Conservation (phyloP, 2,113 vertebrate genomes). For the Oenanthe oenanthe region DNA sequence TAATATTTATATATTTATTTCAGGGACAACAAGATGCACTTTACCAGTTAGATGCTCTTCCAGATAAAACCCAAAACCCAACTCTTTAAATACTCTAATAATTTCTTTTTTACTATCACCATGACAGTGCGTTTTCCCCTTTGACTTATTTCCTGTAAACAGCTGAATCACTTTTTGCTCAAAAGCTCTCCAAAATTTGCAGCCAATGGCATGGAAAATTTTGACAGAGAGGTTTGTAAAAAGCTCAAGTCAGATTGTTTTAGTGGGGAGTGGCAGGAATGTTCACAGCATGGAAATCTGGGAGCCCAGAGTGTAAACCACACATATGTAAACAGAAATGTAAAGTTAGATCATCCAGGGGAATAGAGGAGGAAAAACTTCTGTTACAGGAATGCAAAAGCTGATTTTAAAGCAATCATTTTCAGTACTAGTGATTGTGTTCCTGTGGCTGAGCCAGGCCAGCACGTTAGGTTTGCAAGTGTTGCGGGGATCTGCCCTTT, state of each 20-base stretch:
- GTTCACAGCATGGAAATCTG: neutral
- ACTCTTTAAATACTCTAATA: neutral
- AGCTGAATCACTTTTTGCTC: conserved; percentile 25
- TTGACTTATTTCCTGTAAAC: neutral
- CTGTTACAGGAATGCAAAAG: neutral
- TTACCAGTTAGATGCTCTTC: neutral
- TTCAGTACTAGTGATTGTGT: neutral
- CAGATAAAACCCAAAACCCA: accelerated
- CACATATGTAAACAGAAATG: neutral
- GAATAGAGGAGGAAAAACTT: neutral
- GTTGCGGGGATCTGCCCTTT: neutral
- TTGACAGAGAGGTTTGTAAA: neutral
- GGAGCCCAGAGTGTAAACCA: neutral
- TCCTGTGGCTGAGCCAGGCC: neutral
- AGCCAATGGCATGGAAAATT: neutral
- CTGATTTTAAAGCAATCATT: neutral
- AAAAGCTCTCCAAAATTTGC: neutral
- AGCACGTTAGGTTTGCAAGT: neutral
- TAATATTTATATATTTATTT: neutral
- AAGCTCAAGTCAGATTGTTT: neutral
- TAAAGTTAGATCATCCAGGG: neutral
- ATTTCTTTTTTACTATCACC: neutral
- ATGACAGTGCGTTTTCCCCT: neutral
- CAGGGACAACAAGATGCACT: neutral
- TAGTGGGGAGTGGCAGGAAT: neutral